phyloP scores from a whole-genome alignment of 2,797 vertebrate genomes.

The Anguilla marmorata region DNA sequence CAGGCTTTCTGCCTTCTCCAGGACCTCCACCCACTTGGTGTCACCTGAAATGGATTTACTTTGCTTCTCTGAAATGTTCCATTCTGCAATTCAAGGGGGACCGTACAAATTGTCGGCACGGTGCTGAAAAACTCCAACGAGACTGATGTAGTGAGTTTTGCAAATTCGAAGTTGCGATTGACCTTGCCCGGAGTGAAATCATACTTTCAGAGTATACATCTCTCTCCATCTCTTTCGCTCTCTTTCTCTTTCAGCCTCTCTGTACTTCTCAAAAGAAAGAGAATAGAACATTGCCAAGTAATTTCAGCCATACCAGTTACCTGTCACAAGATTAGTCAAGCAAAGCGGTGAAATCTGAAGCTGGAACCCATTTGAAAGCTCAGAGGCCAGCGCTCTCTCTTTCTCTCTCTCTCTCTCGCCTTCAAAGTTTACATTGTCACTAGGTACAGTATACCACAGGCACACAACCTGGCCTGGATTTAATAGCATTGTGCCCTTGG shows the following conservation, averaged over 20 bases:
- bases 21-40: slow-evolving; percentile 31
- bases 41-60: slow-evolving; percentile 30
- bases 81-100: slow-evolving; percentile 44
- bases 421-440: slow-evolving; percentile 11
- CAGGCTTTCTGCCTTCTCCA: slow-evolving; percentile 27
- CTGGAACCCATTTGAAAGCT: slow-evolving; percentile 17
- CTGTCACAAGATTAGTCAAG: slow-evolving; percentile 24
- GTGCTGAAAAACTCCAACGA: slow-evolving; percentile 35
- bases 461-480: slow-evolving; percentile 8
- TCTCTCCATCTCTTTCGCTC: slow-evolving; percentile 29
- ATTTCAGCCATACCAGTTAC: slow-evolving; percentile 21
- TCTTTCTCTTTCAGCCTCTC: slow-evolving; percentile 35
- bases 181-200: slow-evolving; percentile 35
- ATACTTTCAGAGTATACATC: slow-evolving; percentile 42
- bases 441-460: slow-evolving; percentile 14
- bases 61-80: slow-evolving; percentile 37
- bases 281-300: slow-evolving; percentile 7
- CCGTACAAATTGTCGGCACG: slow-evolving; percentile 41
- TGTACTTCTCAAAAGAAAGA: slow-evolving; percentile 34
- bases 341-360: slow-evolving; percentile 3
- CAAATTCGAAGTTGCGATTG: slow-evolving; percentile 44
- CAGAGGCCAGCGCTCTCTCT: neutral
- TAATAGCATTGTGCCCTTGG: neutral
- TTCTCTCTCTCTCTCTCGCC: neutral
- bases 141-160: slow-evolving; percentile 35